Base-by-base conservation (phyloP, 2,888 invertebrate genomes). In the Theretra japonica region DNA sequence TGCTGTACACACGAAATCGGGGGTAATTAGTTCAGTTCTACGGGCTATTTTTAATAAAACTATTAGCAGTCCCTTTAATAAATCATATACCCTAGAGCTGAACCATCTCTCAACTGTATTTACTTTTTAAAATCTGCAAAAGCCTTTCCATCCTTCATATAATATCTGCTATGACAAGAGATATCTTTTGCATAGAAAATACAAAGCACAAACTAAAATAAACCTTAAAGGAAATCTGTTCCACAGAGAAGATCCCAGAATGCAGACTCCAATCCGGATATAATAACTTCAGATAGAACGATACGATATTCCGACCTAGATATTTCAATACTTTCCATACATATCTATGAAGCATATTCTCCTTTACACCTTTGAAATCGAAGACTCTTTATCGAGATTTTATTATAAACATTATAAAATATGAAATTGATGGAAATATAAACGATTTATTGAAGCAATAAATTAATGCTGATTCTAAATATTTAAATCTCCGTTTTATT, bases 261-360 rank as follows among this genome's bases (percentile, higher is more conserved):
- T 19, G 30, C 33, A 60, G 25, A 25, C 25, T 59, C 2, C 59
- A 41, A 65, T 41, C 68, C 25, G 68, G 33, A 21, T 68, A 25
- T 68, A 48, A 68, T 68, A 68, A 68, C 25, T 48, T 48, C 48
- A 25, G 23, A 41, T 48, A 50, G 2, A 25, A 25, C 59, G 59
- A 28, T 60, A 33, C n/a, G 23, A 23, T 65, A 62, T n/a, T n/a
- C 33, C 21, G 62, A 62, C 33, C 65, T 65, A 41, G 65, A 65
- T 65, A 65, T 65, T 65, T 41, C 17, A 48, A 48, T 48, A 65
- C 6, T 48, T 41, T 23, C 23, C 15, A 17, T 8, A 17, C 17
- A 48, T 48, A 65, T n/a, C 17, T 48, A 11, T 62, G 33, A 8
- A n/a, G n/a, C 21, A 19, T 48, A 50, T 69, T 57, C 53, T n/a